These are phyloP conservation scores for Monochamus saltuarius DNA, from an alignment of 1,140 invertebrate species.

Conservation along the genomic window DNA sequence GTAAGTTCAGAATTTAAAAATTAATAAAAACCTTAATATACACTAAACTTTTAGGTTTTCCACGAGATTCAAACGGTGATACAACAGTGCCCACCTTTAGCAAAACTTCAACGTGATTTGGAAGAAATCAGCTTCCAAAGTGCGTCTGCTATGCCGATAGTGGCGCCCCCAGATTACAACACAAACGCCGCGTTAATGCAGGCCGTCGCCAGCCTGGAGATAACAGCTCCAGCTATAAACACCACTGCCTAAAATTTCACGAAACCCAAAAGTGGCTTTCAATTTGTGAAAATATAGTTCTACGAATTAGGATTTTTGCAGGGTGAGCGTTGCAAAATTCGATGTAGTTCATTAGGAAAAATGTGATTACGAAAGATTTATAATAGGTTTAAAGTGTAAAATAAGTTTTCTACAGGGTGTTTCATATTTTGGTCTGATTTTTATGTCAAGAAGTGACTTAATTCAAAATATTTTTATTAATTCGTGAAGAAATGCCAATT, in stretches of 20 bases:
- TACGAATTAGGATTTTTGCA: constrained; percentile 1
- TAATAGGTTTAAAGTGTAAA: neutral
- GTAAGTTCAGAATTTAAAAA: constrained; percentile 33
- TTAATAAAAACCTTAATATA: constrained; percentile 7
- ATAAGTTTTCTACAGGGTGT: neutral
- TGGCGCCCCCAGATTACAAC: constrained; percentile 50
- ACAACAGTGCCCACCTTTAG: constrained; percentile 50
- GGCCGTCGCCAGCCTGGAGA: constrained; percentile 40
- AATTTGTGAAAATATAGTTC: neutral
- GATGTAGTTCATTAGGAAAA: constrained; percentile 8
- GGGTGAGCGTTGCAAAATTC: constrained; percentile 11
- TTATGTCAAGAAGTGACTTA: neutral
- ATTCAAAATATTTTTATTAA: constrained; percentile 2
- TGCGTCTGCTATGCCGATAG: constrained; percentile 47
- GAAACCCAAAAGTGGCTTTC: neutral
- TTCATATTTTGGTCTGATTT: neutral
- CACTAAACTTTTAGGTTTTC: constrained; percentile 46
- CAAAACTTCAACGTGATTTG: constrained; percentile 51
- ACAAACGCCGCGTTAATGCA: constrained; percentile 49
- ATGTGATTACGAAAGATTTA: neutral
- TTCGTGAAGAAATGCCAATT: neutral
- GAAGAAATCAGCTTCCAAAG: constrained; percentile 53
- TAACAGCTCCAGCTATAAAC: constrained; percentile 40
- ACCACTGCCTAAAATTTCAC: constrained; percentile 43
- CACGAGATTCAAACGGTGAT: constrained; percentile 52